Evolutionary conservation across 2,797 vertebrate species (phyloP).

Genomic region (Cossypha polioptera): DNA sequence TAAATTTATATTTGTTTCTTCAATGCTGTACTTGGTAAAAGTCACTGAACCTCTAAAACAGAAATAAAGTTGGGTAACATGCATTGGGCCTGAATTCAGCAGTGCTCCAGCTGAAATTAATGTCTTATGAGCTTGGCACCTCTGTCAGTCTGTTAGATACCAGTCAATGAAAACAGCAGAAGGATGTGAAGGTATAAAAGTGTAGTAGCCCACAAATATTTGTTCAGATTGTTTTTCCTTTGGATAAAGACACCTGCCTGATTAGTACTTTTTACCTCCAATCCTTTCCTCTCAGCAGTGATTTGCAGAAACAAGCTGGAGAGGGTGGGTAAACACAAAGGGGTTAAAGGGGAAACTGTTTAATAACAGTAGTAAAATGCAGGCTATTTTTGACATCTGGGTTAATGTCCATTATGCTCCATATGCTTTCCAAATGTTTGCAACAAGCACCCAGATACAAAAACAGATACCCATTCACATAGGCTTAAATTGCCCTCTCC

Average conservation of each 20-base stretch:
- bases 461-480: slow-evolving; percentile 79
- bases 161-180: slow-evolving; percentile 33
- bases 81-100: background rate
- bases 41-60: slow-evolving; percentile 21
- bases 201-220: slow-evolving; percentile 65
- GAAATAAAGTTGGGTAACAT: slow-evolving; percentile 14
- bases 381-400: slow-evolving; percentile 84
- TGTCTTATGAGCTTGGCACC: background rate
- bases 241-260: slow-evolving; percentile 78
- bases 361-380: slow-evolving; percentile 84
- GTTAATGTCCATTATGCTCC: slow-evolving; percentile 79
- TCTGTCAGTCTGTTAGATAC: slow-evolving; percentile 24
- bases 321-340: slow-evolving; percentile 78
- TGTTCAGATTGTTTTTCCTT: slow-evolving; percentile 75
- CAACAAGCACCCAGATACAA: slow-evolving; percentile 73
- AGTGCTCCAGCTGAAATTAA: background rate
- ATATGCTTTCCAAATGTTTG: slow-evolving; percentile 86
- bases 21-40: background rate
- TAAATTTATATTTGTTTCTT: slow-evolving; percentile 46
- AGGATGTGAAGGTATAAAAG: slow-evolving; percentile 60
- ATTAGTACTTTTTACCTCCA: slow-evolving; percentile 70
- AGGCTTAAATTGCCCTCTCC: slow-evolving; percentile 65
- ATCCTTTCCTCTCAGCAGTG: slow-evolving; percentile 68
- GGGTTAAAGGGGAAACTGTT: slow-evolving; percentile 82
- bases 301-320: slow-evolving; percentile 78